phyloP scores from a whole-genome alignment of 2,113 vertebrate species.

The Hemichromis elongatus region DNA sequence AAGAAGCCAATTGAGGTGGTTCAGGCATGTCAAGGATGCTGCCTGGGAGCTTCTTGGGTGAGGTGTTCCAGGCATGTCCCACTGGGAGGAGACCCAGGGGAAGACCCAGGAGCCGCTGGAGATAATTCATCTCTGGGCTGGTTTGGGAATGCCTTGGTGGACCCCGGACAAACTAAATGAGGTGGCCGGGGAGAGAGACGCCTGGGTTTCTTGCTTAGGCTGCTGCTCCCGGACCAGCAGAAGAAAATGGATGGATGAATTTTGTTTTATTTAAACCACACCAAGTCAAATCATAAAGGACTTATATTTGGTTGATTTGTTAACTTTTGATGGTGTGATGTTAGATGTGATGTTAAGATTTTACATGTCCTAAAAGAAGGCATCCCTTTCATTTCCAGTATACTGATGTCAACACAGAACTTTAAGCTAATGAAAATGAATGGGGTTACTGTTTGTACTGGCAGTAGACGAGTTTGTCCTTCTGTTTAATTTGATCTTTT shows the following conservation, averaged over 20 bases:
- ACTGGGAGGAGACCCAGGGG: background rate
- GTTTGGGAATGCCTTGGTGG: background rate
- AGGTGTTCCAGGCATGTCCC: background rate
- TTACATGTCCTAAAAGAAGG: background rate
- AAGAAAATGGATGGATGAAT: background rate
- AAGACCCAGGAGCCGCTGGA: background rate
- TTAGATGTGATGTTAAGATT: background rate
- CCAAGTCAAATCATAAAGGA: background rate
- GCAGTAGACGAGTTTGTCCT: background rate
- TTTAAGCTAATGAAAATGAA: background rate
- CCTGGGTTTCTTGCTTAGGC: background rate
- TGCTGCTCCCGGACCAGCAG: background rate
- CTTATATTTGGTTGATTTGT: background rate
- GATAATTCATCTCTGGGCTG: background rate
- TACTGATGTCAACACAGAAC: background rate
- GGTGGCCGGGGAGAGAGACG: background rate
- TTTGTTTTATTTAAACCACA: background rate
- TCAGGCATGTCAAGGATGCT: background rate
- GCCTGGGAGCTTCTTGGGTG: accelerated
- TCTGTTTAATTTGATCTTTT: background rate
- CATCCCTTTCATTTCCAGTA: background rate
- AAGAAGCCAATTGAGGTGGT: background rate
- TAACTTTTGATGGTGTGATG: background rate
- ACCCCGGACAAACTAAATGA: background rate
- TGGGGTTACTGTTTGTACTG: background rate